Percentiles rank a stretch among this genome's conserved stretches.
Conservation (phyloP, 1,140 invertebrate species). For the Tetramorium simillimum region DNA sequence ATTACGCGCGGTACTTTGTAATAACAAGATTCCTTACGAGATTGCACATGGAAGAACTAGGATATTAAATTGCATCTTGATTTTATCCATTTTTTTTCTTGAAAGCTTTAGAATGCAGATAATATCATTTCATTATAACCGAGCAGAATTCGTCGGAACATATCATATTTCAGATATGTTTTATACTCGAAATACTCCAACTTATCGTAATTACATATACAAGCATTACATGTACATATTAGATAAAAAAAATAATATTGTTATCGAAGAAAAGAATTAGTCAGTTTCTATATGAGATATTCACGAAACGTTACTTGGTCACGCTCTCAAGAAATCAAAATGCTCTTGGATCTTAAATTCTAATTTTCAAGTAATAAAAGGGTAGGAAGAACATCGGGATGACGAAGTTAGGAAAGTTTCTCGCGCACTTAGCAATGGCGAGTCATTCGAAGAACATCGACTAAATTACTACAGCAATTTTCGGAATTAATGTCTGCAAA, state of each 20-base stretch:
- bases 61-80: conserved; percentile 26
- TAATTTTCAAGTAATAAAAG: conserved; percentile 53
- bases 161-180: neutral
- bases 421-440: conserved; percentile 28
- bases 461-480: conserved; percentile 55
- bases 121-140: conserved; percentile 13
- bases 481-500: conserved; percentile 45
- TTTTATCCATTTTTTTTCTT: conserved; percentile 15
- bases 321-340: conserved; percentile 4
- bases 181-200: neutral
- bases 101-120: neutral
- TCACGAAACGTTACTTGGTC: neutral
- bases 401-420: conserved; percentile 49
- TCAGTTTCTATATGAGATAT: neutral
- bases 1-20: conserved; percentile 4
- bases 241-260: neutral
- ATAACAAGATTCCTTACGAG: conserved; percentile 13
- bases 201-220: neutral
- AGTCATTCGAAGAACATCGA: conserved; percentile 43
- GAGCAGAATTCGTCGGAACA: neutral
- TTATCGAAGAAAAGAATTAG: neutral
- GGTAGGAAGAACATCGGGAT: conserved; percentile 24
- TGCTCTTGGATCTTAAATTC: conserved; percentile 46
- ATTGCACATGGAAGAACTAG: neutral
- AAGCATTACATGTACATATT: neutral